These are phyloP conservation scores for Acipenser oxyrinchus DNA, from an alignment of 2,797 vertebrate species.

Conservation along the genomic window DNA sequence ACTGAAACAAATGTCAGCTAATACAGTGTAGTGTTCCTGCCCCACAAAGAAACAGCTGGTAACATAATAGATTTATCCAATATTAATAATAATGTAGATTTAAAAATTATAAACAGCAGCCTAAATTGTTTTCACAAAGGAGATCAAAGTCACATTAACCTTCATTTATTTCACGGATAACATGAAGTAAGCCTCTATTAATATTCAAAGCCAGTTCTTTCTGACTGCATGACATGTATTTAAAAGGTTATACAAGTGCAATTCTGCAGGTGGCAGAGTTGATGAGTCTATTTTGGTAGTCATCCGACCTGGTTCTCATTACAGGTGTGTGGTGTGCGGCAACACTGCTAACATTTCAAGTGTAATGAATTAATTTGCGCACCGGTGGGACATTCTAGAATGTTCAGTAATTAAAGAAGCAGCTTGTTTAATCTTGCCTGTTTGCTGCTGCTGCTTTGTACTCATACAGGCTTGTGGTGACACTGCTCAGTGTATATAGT, in stretches of 20 bases:
- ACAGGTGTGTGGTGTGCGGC: conserved; percentile 8
- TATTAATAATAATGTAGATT: too few species aligned
- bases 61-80: too few species aligned
- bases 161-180: conserved; percentile 66
- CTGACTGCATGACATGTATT: conserved; percentile 40
- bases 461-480: not conserved
- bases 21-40: too few species aligned
- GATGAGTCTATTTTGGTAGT: conserved; percentile 55
- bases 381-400: conserved; percentile 49
- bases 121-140: not conserved
- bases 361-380: conserved; percentile 55
- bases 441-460: not conserved
- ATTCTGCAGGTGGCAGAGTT: conserved; percentile 67
- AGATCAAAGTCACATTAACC: conserved; percentile 54
- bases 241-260: conserved; percentile 70
- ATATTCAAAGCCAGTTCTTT: conserved; percentile 55
- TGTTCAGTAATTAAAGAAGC: conserved; percentile 52
- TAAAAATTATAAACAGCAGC: not conserved
- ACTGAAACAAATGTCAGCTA: too few species aligned
- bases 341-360: conserved; percentile 43
- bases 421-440: conserved; percentile 39
- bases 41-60: too few species aligned
- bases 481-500: too few species aligned
- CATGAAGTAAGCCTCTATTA: conserved; percentile 71
- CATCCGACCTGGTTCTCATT: conserved; percentile 45